Base-by-base conservation (phyloP, 2,113 vertebrate genomes). In the Sprattus sprattus region DNA sequence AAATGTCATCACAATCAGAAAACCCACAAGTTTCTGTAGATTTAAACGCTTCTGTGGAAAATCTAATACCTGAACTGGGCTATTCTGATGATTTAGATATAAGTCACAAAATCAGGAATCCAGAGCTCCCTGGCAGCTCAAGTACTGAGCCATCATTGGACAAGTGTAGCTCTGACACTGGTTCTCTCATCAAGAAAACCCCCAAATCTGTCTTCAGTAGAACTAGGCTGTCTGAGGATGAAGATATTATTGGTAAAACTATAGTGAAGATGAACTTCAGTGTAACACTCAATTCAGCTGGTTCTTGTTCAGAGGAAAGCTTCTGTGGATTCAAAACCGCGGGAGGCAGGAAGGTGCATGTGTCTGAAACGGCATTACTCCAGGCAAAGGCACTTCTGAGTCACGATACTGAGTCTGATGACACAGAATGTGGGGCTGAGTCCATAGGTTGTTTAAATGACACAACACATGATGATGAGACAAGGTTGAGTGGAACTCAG, bases 291-390 rank as follows among this genome's bases (percentile, higher is more conserved):
- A 64, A 25, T 64, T 64, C 57, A 64, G 5, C 57, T n/a, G 20
- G 7, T 22, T n/a, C 57, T 64, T 25, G 22, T 5, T 64, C 57
- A 64, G 57, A n/a, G 57, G 22, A 82, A 85, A 85, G 87, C 84
- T 81, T 88, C 85, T 94, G 91, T 90, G 95, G 94, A 25, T 96
- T 97, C 92, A 96, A 89, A 86, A 96, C 95, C 78, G 94, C 94
- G 90, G 94, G 93, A 88, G 95, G 95, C 87, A 95, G 94, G 85
- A 88, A 85, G 0, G 93, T 96, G 25, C 85, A 83, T 2, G 67
- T 96, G 52, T 96, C 96, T 83, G 89, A 95, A 90, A 92, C 85
- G 64, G 92, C 95, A 52, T 91, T 96, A 83, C 22, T 44, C 7
- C 81, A 85, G 2, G 89, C 87, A 81, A 87, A 85, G 45, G 81